These are phyloP conservation scores for Hemibagrus wyckioides DNA, from an alignment of 2,113 vertebrate genomes.

Conservation along the genomic window DNA sequence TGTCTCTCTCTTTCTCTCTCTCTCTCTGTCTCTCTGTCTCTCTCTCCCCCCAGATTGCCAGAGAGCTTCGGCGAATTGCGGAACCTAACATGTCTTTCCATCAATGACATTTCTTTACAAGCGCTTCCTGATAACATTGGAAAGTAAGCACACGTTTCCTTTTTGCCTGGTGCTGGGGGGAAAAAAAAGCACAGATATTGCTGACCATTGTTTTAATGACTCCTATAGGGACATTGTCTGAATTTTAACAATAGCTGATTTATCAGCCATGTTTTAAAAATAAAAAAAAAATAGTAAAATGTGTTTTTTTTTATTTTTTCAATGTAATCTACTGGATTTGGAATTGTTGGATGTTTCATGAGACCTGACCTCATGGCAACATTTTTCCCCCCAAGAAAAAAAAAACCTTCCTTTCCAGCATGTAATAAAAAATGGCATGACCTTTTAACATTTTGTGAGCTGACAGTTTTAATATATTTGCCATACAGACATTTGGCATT, in stretches of 20 bases:
- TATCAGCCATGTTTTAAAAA: not conserved
- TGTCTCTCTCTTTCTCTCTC: not conserved
- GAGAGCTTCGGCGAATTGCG: slow-evolving; percentile 92
- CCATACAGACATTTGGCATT: not conserved
- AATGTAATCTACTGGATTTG: not conserved
- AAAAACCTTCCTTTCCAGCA: not conserved
- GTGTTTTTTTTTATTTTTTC: not conserved
- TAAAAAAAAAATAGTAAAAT: too few species aligned
- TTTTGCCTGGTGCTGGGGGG: not conserved
- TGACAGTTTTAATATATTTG: not conserved
- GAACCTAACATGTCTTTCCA: slow-evolving; percentile 94
- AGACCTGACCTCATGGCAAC: not conserved
- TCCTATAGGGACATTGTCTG: not conserved
- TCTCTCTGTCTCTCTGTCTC: not conserved
- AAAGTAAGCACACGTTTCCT: slow-evolving; percentile 83
- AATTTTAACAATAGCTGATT: not conserved
- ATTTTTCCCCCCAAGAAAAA: not conserved
- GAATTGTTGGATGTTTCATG: not conserved
- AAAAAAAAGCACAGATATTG: not conserved
- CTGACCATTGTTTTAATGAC: not conserved
- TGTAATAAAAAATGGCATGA: not conserved
- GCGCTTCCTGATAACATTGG: slow-evolving; percentile 96
- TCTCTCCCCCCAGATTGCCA: slow-evolving; percentile 80
- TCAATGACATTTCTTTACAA: slow-evolving; percentile 98
- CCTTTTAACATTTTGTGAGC: not conserved